Evolutionary conservation across 2,797 vertebrate genomes (phyloP).

Genomic region (Myotis planiceps): DNA sequence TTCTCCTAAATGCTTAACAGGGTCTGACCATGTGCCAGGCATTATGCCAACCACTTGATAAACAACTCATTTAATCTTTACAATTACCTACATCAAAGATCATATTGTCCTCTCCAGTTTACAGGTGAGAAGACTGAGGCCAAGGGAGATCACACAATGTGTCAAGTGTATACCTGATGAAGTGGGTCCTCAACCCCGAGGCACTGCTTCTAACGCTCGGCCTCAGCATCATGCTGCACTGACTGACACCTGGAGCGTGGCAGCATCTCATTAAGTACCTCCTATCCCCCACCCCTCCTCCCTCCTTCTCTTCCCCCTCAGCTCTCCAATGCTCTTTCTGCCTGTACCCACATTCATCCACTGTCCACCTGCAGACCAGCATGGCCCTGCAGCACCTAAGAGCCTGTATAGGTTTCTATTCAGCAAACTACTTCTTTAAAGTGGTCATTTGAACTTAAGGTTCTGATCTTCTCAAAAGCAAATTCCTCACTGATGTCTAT

Average conservation of each 20-base stretch:
- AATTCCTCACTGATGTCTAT: not conserved
- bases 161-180: not conserved
- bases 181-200: not conserved
- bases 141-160: not conserved
- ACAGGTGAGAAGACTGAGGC: not conserved
- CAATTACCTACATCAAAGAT: not conserved
- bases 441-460: not conserved
- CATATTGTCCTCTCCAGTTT: not conserved
- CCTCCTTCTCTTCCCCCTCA: not conserved
- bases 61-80: not conserved
- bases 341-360: not conserved
- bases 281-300: accelerated
- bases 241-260: not conserved
- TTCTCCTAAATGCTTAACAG: not conserved
- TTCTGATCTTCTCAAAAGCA: not conserved
- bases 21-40: not conserved
- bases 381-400: not conserved
- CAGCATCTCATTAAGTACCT: not conserved
- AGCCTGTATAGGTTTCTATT: not conserved
- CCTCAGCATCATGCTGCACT: accelerated
- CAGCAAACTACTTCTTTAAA: not conserved
- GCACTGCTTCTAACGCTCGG: not conserved
- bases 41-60: not conserved
- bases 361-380: not conserved
- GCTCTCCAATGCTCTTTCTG: not conserved